Base-by-base conservation (phyloP, 2,797 vertebrate species). In the Brotula barbata region DNA sequence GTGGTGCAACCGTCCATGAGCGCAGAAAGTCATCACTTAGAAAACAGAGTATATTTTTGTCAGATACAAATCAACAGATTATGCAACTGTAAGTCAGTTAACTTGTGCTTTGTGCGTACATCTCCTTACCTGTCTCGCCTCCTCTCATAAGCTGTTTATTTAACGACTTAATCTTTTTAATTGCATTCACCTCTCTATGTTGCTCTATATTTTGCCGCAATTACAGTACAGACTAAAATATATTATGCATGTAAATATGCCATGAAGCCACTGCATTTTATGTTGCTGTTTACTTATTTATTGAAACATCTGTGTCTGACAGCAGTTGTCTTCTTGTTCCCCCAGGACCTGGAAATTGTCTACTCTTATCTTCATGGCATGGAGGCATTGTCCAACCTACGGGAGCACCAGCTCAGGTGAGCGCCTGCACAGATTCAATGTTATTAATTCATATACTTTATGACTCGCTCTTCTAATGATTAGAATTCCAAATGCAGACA, bases 281-380 rank as follows among this genome's bases (percentile, higher is more conserved):
- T 12, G 34, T 23, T 31, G 5, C 7, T 39, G 17, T 36, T 17
- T 16, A 44, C 6, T 33, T 19, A 13, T 36, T 6, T 7, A 19
- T 11, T 1, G 12, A 1, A 39, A 1, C 17, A 6, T 0, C 15
- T 10, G 7, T 37, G 7, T 66, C 57, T 71, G 44, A 78, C 7
- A 19, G 13, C 33, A 6, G 13, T 17, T 77, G 1, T 74, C 1
- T 33, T 74, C 1, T 33, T 74, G n/a, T 64, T 53, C 33, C 54
- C 61, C 58, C 87, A 99, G 97, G 95, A 99, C 85, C 86, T 99
- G 92, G 97, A 99, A 89, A 97, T 99, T 5, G 96, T 99, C 12
- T 99, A 99, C 86, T 99, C 96, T 0, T 99, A 99, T 81, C 91
- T 99, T 57, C 97, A 99, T 40, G 97, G 97, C 34, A 99, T 99